A percentile compares a stretch with the other conserved stretches of the same genome.
Conservation (phyloP, 2,113 vertebrate species). For the Suncus etruscus region DNA sequence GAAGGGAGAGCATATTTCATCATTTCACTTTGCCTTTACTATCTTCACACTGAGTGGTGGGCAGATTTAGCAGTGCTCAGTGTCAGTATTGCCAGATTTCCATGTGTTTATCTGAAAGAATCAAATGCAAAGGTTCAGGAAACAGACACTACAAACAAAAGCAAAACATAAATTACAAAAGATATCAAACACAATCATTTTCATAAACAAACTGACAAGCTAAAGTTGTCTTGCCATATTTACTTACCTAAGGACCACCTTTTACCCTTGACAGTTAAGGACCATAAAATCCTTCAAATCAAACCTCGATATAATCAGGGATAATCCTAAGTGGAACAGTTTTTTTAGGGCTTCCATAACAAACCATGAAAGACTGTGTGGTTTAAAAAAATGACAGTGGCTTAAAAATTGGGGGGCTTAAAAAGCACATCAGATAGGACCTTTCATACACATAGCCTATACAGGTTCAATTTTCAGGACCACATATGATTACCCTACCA, state of each 20-base stretch:
- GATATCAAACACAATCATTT: background rate
- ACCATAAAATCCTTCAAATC: background rate
- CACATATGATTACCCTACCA: no score
- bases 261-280: background rate
- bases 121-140: background rate
- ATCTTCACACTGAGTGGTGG: accelerated
- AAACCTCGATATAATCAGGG: background rate
- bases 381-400: background rate
- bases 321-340: background rate
- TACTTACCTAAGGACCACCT: background rate
- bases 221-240: background rate
- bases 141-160: background rate
- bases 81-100: background rate
- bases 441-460: no score
- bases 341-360: background rate
- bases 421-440: no score
- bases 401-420: background rate
- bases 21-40: background rate
- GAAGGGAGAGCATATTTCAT: background rate
- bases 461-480: no score
- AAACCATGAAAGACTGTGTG: background rate
- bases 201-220: background rate
- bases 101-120: background rate
- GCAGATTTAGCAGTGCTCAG: background rate
- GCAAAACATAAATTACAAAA: background rate